A percentile compares a stretch with the other conserved stretches of the same genome.
Conservation (phyloP, 2,113 vertebrate genomes). For the Apteryx mantelli region DNA sequence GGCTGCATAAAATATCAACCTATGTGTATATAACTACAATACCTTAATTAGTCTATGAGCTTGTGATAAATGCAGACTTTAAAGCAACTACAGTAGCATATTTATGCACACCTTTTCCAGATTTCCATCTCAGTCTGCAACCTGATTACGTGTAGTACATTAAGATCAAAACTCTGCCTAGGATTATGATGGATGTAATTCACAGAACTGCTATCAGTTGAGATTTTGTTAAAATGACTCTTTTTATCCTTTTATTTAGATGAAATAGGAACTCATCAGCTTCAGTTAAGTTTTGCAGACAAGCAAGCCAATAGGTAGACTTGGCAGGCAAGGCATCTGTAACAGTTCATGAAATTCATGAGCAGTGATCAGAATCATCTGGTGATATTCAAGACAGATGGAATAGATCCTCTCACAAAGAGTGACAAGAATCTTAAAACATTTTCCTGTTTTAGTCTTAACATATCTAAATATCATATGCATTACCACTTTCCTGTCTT, state of each 20-base stretch:
- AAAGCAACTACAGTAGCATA: not conserved
- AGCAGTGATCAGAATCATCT: not conserved
- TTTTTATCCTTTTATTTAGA: not conserved
- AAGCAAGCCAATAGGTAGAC: not conserved
- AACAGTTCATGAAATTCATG: not conserved
- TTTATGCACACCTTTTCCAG: not conserved
- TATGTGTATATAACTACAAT: not conserved
- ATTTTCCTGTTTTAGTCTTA: not conserved
- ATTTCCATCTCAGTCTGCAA: not conserved
- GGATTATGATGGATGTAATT: not conserved
- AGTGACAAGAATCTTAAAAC: not conserved
- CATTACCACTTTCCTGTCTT: not conserved
- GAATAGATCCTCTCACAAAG: not conserved
- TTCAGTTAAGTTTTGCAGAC: not conserved
- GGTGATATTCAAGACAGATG: fast-evolving
- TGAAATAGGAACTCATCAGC: not conserved
- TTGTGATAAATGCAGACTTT: not conserved
- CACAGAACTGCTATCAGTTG: not conserved
- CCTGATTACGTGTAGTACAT: not conserved
- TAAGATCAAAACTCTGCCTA: not conserved
- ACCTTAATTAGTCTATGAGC: not conserved
- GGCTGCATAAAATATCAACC: not conserved
- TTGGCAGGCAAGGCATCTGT: not conserved
- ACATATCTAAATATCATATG: not conserved
- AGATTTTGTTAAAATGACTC: not conserved